A percentile compares a stretch with the other conserved stretches of the same genome.
phyloP scores from a whole-genome alignment of 1,140 invertebrate species.

The Pantala flavescens region DNA sequence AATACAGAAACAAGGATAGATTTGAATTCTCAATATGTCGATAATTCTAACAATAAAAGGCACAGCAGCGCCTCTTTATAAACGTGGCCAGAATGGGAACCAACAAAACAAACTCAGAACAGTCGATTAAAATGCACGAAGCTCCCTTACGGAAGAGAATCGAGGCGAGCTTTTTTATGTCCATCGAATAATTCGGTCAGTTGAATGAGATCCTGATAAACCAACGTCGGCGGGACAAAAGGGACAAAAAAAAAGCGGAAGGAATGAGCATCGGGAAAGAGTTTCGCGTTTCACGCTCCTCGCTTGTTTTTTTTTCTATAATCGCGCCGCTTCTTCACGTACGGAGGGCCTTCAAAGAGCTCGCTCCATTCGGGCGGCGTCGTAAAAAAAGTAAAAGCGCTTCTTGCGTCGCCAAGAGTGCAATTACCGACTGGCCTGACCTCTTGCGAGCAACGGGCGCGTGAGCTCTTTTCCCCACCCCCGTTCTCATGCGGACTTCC shows the following conservation, averaged over 20 bases:
- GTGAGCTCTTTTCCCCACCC: neutral
- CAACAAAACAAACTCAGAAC: no score
- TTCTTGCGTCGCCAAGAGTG: neutral
- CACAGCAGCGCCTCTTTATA: no score
- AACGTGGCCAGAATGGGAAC: no score
- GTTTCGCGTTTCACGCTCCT: neutral
- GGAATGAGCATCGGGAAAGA: neutral
- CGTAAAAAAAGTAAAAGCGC: slow-evolving; percentile 1
- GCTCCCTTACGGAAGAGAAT: no score
- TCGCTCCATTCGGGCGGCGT: neutral
- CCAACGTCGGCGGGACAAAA: no score
- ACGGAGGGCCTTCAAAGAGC: neutral
- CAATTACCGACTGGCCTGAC: neutral
- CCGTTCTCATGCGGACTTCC: neutral
- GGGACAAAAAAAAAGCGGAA: neutral
- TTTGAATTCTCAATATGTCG: no score
- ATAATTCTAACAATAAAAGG: no score
- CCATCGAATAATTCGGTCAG: no score
- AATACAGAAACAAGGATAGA: no score
- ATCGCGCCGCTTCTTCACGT: neutral
- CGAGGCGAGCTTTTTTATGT: no score
- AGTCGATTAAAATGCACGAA: no score
- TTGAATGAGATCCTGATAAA: no score
- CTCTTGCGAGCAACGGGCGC: neutral
- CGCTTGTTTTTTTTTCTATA: neutral